Conservation (phyloP, 2,888 invertebrate species). For the Keiferia lycopersicella region DNA sequence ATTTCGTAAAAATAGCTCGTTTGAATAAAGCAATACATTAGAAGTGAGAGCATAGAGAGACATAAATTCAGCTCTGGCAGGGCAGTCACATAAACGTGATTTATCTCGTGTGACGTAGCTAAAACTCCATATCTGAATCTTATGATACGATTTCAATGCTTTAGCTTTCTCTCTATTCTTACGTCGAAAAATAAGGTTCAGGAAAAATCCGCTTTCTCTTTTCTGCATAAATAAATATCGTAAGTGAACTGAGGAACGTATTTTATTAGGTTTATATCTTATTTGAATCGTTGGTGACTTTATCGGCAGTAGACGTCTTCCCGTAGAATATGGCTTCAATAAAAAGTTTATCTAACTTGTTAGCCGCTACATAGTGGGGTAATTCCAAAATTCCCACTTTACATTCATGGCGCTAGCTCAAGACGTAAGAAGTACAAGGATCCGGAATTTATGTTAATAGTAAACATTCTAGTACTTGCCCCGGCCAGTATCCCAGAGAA, state of each 20-base stretch:
- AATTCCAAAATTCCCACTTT: conserved; percentile 34
- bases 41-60: conserved; percentile 56
- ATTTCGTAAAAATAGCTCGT: conserved; percentile 22
- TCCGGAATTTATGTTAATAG: conserved; percentile 53
- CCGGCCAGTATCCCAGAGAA: conserved; percentile 39
- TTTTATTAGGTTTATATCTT: conserved; percentile 1
- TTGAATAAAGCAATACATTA: conserved; percentile 45
- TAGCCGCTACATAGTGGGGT: conserved; percentile 14
- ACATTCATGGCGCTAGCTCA: conserved; percentile 38
- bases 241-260: not conserved
- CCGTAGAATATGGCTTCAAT: not conserved
- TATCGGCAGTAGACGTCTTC: not conserved
- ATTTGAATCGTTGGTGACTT: conserved; percentile 7
- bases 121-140: conserved; percentile 66
- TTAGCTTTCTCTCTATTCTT: conserved; percentile 1
- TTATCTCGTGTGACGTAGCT: conserved; percentile 68
- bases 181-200: not conserved
- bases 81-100: conserved; percentile 78
- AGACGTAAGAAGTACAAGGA: conserved; percentile 42
- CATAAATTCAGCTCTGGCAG: conserved; percentile 74
- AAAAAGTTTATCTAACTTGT: conserved; percentile 17
- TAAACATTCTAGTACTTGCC: conserved; percentile 44
- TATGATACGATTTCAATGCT: conserved; percentile 40
- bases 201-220: conserved; percentile 7
- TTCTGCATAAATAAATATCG: not conserved